A percentile compares a stretch with the other conserved stretches of the same genome.
Evolutionary conservation across 2,113 vertebrate species (phyloP).

Genomic region (Pandion haliaetus): DNA sequence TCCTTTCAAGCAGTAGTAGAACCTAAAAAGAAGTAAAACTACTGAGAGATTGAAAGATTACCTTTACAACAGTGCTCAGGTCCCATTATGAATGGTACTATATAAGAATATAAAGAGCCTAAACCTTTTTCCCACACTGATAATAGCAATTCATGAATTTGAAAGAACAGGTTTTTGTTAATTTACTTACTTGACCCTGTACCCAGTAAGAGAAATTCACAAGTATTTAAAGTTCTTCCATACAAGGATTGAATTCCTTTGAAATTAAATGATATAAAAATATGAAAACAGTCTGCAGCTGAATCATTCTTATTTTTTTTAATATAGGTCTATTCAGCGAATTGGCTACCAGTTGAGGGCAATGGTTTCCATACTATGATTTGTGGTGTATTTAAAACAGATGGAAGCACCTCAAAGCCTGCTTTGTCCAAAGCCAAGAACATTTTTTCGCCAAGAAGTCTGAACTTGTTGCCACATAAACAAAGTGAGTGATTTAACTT

Average conservation of each 20-base stretch:
- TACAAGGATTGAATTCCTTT: slow-evolving; percentile 58
- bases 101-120: neutral
- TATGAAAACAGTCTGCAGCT: slow-evolving; percentile 55
- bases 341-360: slow-evolving; percentile 49
- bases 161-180: neutral
- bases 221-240: slow-evolving; percentile 48
- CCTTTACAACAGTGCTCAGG: neutral
- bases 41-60: neutral
- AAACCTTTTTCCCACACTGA: neutral
- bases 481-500: slow-evolving; percentile 73
- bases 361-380: slow-evolving; percentile 59
- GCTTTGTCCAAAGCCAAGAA: slow-evolving; percentile 75
- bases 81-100: neutral
- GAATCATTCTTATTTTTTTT: slow-evolving; percentile 27
- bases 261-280: slow-evolving; percentile 54
- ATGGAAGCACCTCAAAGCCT: slow-evolving; percentile 65
- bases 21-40: neutral
- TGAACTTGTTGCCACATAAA: slow-evolving; percentile 76
- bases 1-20: neutral
- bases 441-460: slow-evolving; percentile 71
- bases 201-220: neutral
- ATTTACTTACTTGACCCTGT: neutral
- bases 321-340: slow-evolving; percentile 56
- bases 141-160: neutral
- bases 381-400: slow-evolving; percentile 72